Conservation (phyloP, 37 sponge, comb jelly and placozoan genomes). For the Ephydatia muelleri region DNA sequence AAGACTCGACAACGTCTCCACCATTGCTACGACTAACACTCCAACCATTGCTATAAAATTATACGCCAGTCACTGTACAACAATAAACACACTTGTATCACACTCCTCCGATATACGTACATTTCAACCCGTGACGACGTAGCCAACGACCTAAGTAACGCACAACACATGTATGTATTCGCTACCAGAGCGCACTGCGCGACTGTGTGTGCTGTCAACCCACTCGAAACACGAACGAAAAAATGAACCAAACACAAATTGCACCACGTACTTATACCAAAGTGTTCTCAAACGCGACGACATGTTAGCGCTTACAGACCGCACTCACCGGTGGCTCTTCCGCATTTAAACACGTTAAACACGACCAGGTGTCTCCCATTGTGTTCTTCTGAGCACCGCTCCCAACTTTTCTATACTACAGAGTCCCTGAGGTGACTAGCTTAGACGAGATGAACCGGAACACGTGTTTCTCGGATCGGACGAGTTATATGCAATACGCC, state of each 20-base stretch:
- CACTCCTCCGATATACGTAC: background rate
- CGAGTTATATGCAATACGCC: background rate
- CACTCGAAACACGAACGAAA: background rate
- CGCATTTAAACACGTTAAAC: slow-evolving; percentile 75
- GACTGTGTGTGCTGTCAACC: no score
- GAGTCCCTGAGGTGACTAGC: no score
- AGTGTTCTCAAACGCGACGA: background rate
- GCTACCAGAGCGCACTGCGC: no score
- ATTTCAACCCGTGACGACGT: background rate
- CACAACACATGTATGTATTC: background rate
- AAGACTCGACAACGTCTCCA: background rate
- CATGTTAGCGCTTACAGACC: background rate
- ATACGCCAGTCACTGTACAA: no score
- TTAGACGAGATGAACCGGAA: background rate
- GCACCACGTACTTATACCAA: background rate
- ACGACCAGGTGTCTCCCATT: slow-evolving; percentile 88
- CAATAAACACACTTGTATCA: no score
- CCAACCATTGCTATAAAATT: no score
- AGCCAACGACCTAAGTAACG: background rate
- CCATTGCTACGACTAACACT: background rate
- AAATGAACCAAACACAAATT: background rate
- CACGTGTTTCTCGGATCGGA: background rate
- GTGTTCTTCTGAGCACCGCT: background rate
- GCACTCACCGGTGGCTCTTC: slow-evolving; percentile 86
- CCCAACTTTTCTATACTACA: background rate